Base-by-base conservation (phyloP, 2,888 invertebrate species). In the Elegia similella region DNA sequence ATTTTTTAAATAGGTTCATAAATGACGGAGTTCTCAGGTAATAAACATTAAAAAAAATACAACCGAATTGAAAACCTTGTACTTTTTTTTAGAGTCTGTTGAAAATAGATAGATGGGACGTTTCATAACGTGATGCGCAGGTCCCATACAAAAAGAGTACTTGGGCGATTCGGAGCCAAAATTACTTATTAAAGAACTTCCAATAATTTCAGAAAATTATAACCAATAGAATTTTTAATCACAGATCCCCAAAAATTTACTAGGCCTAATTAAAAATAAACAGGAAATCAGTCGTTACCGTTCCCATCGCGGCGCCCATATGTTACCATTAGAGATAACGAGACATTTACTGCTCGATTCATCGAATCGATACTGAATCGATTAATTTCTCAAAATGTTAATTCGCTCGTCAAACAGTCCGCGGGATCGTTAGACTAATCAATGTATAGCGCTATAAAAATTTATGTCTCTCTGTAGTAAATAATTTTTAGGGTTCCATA, bases 371-470 rank as follows among this genome's bases (percentile, higher is more conserved):
- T 79, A 78, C 72, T 73, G 76, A 86, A 88, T 88, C 90, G 88
- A 88, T 88, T 88, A 88, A 86, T 89, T 86, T 84, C 81, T 80
- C 82, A 83, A 83, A 86, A 87, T 87, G 84, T 86, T 86, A 88
- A 88, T 85, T 86, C 73, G 76, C 79, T 84, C 86, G 79, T 88
- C 87, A 87, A 87, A 86, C 80, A 84, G 85, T 83, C 82, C 78
- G 80, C 68, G 65, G 69, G 77, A 76, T 86, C 84, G 87, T 88
- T 88, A 86, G 76, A 80, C 82, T 88, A 87, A 89, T 89, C 86
- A 87, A 83, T 80, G 83, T 82, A 81, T 84, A 75, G 84, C 77
- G 79, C 77, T 70, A 80, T 86, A 86, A 86, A 86, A 77, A 76
- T 84, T 83, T 82, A 84, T 82, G 73, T 73, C 69, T 67, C 71